Percentiles rank a stretch among this genome's conserved stretches.
Evolutionary conservation across 2,113 vertebrate species (phyloP).

Genomic region (Nycticebus coucang): DNA sequence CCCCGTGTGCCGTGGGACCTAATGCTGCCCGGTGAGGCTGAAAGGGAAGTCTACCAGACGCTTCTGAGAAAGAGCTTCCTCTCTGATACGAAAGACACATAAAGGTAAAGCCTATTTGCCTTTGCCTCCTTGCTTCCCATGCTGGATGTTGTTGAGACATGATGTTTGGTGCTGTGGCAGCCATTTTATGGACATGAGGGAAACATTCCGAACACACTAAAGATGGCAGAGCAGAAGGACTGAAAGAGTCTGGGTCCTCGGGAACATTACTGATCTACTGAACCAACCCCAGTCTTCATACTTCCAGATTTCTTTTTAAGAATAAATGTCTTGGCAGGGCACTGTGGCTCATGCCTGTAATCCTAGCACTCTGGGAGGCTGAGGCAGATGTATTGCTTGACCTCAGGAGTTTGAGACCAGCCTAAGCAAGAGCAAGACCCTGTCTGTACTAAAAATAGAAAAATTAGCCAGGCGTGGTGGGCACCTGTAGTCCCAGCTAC

Average conservation of each 20-base stretch:
- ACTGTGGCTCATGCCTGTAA: too few relatives aligned
- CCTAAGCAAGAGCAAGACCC: too few relatives aligned
- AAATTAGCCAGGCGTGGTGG: too few relatives aligned
- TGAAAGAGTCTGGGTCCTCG: background rate
- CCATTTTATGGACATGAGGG: background rate
- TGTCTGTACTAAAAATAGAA: too few relatives aligned
- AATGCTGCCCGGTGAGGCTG: background rate
- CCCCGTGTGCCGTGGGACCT: background rate
- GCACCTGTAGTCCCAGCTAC: too few relatives aligned
- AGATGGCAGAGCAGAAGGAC: background rate
- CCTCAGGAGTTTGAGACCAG: too few relatives aligned
- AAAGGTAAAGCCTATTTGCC: background rate
- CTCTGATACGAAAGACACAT: background rate
- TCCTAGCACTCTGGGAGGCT: too few relatives aligned
- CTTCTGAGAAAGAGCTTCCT: slow-evolving; percentile 3
- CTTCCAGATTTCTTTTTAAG: background rate
- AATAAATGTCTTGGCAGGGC: too few relatives aligned
- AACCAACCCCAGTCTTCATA: background rate
- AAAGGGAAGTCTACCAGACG: background rate
- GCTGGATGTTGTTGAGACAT: background rate
- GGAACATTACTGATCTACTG: background rate
- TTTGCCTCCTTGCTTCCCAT: background rate
- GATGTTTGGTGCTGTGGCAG: background rate
- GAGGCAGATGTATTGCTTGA: too few relatives aligned
- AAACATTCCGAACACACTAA: background rate